Evolutionary conservation across 2,888 invertebrate species (phyloP).

Genomic region (Dioctria rufipes): DNA sequence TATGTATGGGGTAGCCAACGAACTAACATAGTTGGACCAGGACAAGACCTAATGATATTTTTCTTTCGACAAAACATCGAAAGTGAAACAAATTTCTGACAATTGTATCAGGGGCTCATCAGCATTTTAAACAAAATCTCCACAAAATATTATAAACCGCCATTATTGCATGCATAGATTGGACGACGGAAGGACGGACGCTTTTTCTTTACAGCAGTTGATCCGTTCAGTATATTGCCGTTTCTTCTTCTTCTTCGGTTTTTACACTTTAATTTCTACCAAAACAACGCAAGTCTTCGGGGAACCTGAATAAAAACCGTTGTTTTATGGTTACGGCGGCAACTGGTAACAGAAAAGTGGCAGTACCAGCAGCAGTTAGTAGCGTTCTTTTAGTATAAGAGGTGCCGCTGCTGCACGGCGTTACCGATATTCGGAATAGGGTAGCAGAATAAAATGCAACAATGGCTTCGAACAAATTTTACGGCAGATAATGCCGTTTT

Average conservation of each 20-base stretch:
- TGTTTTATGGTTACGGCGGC: slow-evolving; percentile 17
- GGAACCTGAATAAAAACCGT: slow-evolving; percentile 28
- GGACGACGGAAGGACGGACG: too few species aligned
- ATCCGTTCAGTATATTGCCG: too few species aligned
- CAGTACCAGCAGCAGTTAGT: slow-evolving; percentile 17
- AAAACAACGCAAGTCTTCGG: not conserved
- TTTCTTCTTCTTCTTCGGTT: too few species aligned
- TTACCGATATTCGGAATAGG: slow-evolving; percentile 71
- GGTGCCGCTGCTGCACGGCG: slow-evolving; percentile 65
- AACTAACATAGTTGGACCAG: too few species aligned
- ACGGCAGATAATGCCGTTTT: too few species aligned
- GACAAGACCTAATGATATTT: not conserved
- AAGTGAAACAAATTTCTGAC: slow-evolving; percentile 68
- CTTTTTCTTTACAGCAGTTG: too few species aligned
- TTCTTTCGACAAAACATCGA: slow-evolving; percentile 52
- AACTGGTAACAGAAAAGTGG: not conserved
- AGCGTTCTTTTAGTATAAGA: slow-evolving; percentile 38
- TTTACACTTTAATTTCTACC: not conserved
- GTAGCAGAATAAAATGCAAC: slow-evolving; percentile 60
- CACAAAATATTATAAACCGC: not conserved
- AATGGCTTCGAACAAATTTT: not conserved
- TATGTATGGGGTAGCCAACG: too few species aligned
- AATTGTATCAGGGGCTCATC: slow-evolving; percentile 62
- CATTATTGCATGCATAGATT: too few species aligned
- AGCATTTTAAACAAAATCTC: not conserved